phyloP scores from a whole-genome alignment of 2,113 vertebrate species.

The Notothenia rossii region DNA sequence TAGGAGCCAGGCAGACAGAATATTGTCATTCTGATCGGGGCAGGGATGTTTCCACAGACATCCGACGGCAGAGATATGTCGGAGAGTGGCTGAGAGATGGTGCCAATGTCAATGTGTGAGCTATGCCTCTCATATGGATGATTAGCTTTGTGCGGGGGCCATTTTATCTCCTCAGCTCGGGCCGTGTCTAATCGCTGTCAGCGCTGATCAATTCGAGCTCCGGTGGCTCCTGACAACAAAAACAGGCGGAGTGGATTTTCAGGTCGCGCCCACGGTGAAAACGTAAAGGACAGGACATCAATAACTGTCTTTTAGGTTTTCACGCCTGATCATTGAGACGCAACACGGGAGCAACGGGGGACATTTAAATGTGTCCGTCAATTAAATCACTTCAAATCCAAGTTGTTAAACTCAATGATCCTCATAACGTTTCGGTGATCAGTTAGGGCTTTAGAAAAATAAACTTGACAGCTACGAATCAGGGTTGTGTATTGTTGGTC shows the following conservation, averaged over 20 bases:
- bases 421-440: not conserved
- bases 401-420: not conserved
- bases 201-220: constrained; percentile 51
- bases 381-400: constrained; percentile 22
- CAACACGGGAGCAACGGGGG: constrained; percentile 9
- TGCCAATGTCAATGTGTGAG: constrained; percentile 16
- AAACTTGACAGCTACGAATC: not conserved
- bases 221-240: constrained; percentile 28
- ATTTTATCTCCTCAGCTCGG: constrained; percentile 13
- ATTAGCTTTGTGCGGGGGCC: constrained; percentile 37
- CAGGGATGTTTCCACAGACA: not conserved
- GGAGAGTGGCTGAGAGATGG: constrained; percentile 16
- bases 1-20: constrained; percentile 39
- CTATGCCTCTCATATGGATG: constrained; percentile 38
- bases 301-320: constrained; percentile 66
- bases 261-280: constrained; percentile 32
- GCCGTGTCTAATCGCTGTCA: constrained; percentile 42
- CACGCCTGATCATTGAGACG: constrained; percentile 33
- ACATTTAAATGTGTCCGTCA: constrained; percentile 30
- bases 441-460: no score
- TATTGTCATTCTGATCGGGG: constrained; percentile 3
- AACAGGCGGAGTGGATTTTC: constrained; percentile 48
- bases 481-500: not conserved
- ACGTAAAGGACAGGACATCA: constrained; percentile 49
- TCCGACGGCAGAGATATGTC: not conserved